phyloP scores from a whole-genome alignment of 2,888 invertebrate species.

The Mesorhabditis sp. region DNA sequence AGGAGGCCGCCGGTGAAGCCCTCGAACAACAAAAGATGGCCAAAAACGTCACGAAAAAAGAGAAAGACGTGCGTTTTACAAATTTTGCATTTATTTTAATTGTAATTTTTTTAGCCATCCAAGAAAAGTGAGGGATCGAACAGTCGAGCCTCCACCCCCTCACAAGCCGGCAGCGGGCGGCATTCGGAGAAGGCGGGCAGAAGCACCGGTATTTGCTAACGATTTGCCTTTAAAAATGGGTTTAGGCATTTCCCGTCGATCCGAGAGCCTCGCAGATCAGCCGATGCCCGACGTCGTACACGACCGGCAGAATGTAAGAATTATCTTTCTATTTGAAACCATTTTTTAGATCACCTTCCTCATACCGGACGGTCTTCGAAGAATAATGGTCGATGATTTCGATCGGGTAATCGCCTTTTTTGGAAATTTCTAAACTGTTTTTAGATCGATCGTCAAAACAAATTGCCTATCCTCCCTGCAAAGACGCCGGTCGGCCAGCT shows the following conservation, averaged over 20 bases:
- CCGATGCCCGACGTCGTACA: background rate
- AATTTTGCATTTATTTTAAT: background rate
- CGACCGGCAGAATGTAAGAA: background rate
- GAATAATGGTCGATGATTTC: background rate
- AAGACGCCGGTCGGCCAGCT: background rate
- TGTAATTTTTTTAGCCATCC: background rate
- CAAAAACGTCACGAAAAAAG: background rate
- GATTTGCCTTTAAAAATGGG: background rate
- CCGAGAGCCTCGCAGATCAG: background rate
- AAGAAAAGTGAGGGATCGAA: conserved; percentile 1
- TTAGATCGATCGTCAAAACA: background rate
- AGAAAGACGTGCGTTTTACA: background rate
- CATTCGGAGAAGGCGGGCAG: background rate
- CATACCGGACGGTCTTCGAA: background rate
- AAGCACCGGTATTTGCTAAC: background rate
- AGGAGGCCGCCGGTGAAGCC: conserved; percentile 9
- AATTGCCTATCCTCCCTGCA: background rate
- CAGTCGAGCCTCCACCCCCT: background rate
- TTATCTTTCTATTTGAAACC: background rate
- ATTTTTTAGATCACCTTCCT: background rate
- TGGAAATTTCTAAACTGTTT: background rate
- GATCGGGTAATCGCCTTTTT: background rate
- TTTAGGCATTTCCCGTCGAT: background rate
- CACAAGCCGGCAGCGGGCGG: background rate
- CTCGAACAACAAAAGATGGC: background rate